Base-by-base conservation (phyloP, 2,888 invertebrate species). In the Geophilus truncorum region DNA sequence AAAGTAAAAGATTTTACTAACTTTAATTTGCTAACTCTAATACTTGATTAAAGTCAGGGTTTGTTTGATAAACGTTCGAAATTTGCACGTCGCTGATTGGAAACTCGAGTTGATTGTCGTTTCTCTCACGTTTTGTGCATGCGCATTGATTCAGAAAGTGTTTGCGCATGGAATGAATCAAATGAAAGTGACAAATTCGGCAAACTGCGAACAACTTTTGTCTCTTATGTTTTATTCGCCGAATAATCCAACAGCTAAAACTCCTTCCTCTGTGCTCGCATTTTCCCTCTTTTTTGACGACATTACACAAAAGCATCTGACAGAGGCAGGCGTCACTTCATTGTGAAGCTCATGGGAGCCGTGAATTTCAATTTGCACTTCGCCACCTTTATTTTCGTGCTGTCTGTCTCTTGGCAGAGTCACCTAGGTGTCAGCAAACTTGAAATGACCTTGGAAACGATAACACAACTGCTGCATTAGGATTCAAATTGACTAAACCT, bases 351-450 rank as follows among this genome's bases (percentile, higher is more conserved):
- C 70, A 23, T 70, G 70, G 70, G 70, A 70, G 70, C 70, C 70
- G 28, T 70, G 70, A 70, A 70, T 70, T 70, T 70, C 70, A 70
- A 70, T 70, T 70, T 70, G 70, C 70, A 70, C 70, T 70, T 70
- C 70, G 70, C 70, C 70, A 70, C 70, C 70, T 70, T 70, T 70
- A 70, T 70, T 70, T 70, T 70, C 70, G 70, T 28, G 28, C 70
- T 70, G 70, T 70, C 70, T 70, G 21, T 57, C 57, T 57, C 23
- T 62, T 62, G 28, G 70, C 70, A 70, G n/a, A 62, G 62, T 62
- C 62, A 62, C 62, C 62, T 12, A 70, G 70, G 28, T 70, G 70
- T 70, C 70, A 70, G 70, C 70, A 70, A 70, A 70, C 70, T 70
- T 28, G 28, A 70, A 70, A 70, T 70, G 70, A 70, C 70, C 70